Evolutionary conservation across 2,888 invertebrate genomes (phyloP).

Genomic region (Drosophila lutescens): DNA sequence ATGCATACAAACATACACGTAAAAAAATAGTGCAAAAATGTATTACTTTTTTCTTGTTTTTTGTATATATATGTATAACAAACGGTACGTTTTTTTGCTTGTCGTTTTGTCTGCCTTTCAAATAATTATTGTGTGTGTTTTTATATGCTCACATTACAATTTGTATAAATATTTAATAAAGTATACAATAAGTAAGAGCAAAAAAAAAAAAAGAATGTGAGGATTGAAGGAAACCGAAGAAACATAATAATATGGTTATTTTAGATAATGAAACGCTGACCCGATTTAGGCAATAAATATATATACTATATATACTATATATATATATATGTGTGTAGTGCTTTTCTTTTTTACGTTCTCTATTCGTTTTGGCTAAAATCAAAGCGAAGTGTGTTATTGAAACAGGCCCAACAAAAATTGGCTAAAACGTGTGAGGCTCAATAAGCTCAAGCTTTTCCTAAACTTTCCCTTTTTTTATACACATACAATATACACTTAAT

Average conservation of each 20-base stretch:
- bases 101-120: constrained; percentile 13
- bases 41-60: constrained; percentile 3
- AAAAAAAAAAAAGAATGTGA: background rate
- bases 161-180: constrained; percentile 2
- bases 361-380: constrained; percentile 23
- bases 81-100: constrained; percentile 18
- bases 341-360: constrained; percentile 21
- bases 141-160: constrained; percentile 1
- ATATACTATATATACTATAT: constrained; percentile 2
- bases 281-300: constrained; percentile 24
- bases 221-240: constrained; percentile 8
- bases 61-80: constrained; percentile 27
- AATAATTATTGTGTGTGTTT: constrained; percentile 9
- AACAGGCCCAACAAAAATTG: constrained; percentile 40
- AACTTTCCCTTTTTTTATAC: constrained; percentile 16
- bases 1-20: constrained; percentile 32
- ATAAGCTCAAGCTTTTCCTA: constrained; percentile 35
- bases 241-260: constrained; percentile 9
- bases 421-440: constrained; percentile 34
- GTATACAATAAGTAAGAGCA: constrained; percentile 8
- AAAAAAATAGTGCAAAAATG: constrained; percentile 44
- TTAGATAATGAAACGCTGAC: constrained; percentile 17
- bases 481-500: constrained; percentile 20
- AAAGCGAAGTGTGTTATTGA: constrained; percentile 16
- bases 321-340: constrained; percentile 3